Conservation (phyloP, 1,140 invertebrate species). For the Trachymyrmex cornetzi region DNA sequence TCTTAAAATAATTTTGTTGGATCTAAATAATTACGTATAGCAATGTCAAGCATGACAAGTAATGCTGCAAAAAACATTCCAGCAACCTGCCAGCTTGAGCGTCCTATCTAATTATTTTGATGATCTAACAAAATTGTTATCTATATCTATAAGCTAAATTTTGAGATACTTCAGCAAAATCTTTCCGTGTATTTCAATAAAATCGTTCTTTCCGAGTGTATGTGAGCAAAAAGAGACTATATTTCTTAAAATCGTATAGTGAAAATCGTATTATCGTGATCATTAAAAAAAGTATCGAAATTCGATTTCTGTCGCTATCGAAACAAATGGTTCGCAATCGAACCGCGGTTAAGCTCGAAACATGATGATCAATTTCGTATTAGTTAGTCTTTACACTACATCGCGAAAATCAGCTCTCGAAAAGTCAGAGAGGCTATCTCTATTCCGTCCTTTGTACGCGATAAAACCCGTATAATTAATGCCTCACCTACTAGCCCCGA, state of each 20-base stretch:
- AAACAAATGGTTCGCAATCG: not conserved
- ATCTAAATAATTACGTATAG: too few relatives aligned
- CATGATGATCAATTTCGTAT: slow-evolving; percentile 18
- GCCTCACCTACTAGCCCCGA: not conserved
- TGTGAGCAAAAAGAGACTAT: not conserved
- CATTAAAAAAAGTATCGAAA: not conserved
- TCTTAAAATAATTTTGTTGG: too few relatives aligned
- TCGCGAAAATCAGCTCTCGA: not conserved
- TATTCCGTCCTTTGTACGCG: not conserved
- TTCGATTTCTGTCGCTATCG: not conserved
- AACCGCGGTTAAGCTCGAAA: not conserved
- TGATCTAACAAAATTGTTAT: too few relatives aligned
- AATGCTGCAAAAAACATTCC: too few relatives aligned
- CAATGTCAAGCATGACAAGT: too few relatives aligned
- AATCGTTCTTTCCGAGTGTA: too few relatives aligned
- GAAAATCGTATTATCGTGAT: not conserved
- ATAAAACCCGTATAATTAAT: slow-evolving; percentile 49
- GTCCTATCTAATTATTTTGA: too few relatives aligned
- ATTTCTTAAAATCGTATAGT: not conserved
- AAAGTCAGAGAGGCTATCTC: slow-evolving; percentile 11
- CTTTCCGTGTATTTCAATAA: too few relatives aligned
- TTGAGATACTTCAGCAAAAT: too few relatives aligned
- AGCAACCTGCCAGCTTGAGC: too few relatives aligned
- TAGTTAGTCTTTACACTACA: not conserved
- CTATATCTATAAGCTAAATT: too few relatives aligned